phyloP scores from a whole-genome alignment of 1,140 invertebrate genomes.

The Mizuhopecten yessoensis region DNA sequence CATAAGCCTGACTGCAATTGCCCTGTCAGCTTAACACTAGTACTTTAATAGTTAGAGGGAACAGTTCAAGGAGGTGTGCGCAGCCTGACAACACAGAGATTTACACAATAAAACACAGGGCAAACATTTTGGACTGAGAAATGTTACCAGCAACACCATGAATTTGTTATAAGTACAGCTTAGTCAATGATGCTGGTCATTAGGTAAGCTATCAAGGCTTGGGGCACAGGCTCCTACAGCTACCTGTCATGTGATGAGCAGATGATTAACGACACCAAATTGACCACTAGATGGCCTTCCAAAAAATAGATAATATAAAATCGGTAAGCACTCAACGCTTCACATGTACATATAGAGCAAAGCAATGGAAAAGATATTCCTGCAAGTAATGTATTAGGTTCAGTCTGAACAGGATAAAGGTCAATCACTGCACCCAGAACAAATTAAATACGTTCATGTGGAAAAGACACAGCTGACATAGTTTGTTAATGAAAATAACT shows the following conservation, averaged over 20 bases:
- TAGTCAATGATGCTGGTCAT: no score
- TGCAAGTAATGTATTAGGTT: not conserved
- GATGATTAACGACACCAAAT: not conserved
- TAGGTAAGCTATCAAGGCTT: no score
- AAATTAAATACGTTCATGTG: not conserved
- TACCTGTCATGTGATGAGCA: not conserved
- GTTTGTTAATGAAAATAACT: not conserved
- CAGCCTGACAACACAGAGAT: no score
- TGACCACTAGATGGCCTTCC: not conserved
- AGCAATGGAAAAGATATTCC: not conserved
- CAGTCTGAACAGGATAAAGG: not conserved
- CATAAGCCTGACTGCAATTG: no score
- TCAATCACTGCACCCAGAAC: not conserved
- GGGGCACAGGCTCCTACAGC: not conserved
- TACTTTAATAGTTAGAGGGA: no score
- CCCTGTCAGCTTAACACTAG: no score
- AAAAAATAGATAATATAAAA: not conserved
- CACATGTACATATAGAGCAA: not conserved
- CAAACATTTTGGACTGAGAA: no score
- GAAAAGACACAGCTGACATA: not conserved
- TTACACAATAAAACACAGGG: no score
- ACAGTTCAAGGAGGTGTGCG: no score
- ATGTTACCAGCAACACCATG: no score
- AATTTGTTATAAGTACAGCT: no score
- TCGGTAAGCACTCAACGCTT: not conserved